A percentile compares a stretch with the other conserved stretches of the same genome.
Evolutionary conservation across 2,113 vertebrate species (phyloP).

Genomic region (Callionymus lyra): DNA sequence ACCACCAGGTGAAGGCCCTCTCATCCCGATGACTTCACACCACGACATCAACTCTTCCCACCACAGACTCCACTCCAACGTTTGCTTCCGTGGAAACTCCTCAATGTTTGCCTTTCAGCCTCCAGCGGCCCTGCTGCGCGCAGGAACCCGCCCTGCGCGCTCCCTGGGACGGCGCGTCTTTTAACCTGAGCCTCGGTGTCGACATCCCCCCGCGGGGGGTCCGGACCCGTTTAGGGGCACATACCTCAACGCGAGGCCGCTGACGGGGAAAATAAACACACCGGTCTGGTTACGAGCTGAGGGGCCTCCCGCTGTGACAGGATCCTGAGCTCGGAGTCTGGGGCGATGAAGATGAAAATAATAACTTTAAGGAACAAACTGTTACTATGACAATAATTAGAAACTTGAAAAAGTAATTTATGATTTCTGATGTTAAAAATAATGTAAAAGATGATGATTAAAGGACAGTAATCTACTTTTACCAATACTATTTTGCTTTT

Average conservation of each 20-base stretch:
- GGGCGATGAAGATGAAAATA: too few relatives aligned
- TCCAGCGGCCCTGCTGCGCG: slow-evolving; percentile 60
- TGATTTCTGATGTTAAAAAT: too few relatives aligned
- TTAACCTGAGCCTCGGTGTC: slow-evolving; percentile 58
- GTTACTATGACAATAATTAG: too few relatives aligned
- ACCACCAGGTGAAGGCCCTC: too few relatives aligned
- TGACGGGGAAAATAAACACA: slow-evolving; percentile 70
- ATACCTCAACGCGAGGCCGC: slow-evolving; percentile 57
- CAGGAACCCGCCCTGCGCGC: slow-evolving; percentile 56
- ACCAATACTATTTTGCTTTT: too few relatives aligned
- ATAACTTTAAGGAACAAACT: too few relatives aligned
- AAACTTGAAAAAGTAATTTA: too few relatives aligned
- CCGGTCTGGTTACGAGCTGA: slow-evolving; percentile 39
- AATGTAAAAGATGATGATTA: too few relatives aligned
- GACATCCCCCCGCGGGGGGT: slow-evolving; percentile 56
- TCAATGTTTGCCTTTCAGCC: slow-evolving; percentile 59
- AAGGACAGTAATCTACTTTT: too few relatives aligned
- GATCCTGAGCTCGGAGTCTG: slow-evolving; percentile 47
- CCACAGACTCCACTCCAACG: too few relatives aligned
- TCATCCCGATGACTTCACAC: too few relatives aligned
- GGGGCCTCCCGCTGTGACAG: slow-evolving; percentile 38
- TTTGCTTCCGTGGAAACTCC: slow-evolving; percentile 5
- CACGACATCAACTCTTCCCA: too few relatives aligned
- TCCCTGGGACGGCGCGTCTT: slow-evolving; percentile 52
- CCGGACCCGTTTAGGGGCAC: slow-evolving; percentile 53